Conservation (phyloP, 2,888 invertebrate species). For the Scrobipalpa atriplicella region DNA sequence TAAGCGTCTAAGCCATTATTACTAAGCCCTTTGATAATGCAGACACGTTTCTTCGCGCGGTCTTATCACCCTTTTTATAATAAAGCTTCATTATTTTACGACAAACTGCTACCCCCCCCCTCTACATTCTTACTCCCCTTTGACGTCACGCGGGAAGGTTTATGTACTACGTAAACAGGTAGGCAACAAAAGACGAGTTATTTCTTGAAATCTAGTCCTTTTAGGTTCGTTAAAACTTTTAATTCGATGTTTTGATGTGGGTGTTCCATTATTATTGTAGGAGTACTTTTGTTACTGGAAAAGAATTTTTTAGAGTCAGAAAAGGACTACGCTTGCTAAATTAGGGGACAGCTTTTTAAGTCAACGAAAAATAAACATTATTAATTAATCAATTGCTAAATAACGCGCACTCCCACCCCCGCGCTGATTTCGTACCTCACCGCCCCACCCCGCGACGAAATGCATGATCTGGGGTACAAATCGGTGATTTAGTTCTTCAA, state of each 20-base stretch:
- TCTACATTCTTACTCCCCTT: neutral
- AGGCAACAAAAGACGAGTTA: neutral
- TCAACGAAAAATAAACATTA: too few relatives aligned
- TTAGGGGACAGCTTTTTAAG: too few relatives aligned
- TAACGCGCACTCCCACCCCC: too few relatives aligned
- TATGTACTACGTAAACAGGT: neutral
- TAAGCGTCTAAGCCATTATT: conserved; percentile 13
- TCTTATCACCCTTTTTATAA: conserved; percentile 38
- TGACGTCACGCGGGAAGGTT: neutral
- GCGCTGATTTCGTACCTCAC: too few relatives aligned
- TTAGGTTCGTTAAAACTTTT: neutral
- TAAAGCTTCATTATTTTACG: conserved; percentile 43
- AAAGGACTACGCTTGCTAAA: too few relatives aligned
- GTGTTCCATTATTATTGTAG: too few relatives aligned
- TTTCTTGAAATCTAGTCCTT: neutral
- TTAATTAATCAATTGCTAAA: too few relatives aligned
- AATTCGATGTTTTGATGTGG: neutral
- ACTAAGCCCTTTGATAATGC: neutral
- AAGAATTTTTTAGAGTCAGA: too few relatives aligned
- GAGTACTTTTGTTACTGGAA: too few relatives aligned
- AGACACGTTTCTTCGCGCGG: conserved; percentile 26
- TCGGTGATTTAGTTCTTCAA: too few relatives aligned
- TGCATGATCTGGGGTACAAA: too few relatives aligned
- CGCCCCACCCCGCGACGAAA: too few relatives aligned
- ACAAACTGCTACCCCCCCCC: conserved; percentile 24